A percentile compares a stretch with the other conserved stretches of the same genome.
Conservation (phyloP, 2,113 vertebrate species). For the Ceyx margarethae region DNA sequence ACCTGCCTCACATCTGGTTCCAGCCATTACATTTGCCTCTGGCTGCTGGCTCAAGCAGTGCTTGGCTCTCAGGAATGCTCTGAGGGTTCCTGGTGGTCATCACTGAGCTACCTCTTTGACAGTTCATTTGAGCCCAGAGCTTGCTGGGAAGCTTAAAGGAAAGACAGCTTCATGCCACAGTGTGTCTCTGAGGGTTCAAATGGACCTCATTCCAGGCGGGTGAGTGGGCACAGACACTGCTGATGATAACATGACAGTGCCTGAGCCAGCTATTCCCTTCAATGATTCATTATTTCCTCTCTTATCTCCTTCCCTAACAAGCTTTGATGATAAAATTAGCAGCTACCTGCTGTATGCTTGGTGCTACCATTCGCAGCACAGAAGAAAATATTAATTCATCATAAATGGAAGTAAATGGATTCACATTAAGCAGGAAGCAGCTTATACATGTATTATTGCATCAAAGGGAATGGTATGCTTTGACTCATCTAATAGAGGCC, state of each 20-base stretch:
- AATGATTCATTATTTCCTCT: conserved; percentile 35
- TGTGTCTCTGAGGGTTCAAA: neutral
- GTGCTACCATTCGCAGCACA: neutral
- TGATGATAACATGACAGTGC: conserved; percentile 7
- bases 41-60: neutral
- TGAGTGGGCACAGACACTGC: neutral
- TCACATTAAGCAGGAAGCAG: neutral
- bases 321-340: conserved; percentile 41
- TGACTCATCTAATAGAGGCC: conserved; percentile 22
- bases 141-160: neutral
- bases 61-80: neutral
- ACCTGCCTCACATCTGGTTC: neutral
- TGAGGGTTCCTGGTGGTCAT: neutral
- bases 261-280: conserved; percentile 7
- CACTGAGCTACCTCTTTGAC: neutral
- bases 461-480: neutral
- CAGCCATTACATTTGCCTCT: neutral
- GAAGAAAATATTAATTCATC: conserved; percentile 11
- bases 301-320: conserved; percentile 1
- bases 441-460: conserved; percentile 7
- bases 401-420: conserved; percentile 22
- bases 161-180: neutral
- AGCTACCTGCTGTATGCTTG: conserved; percentile 35
- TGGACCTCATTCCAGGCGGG: neutral
- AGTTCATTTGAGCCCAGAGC: neutral